A percentile compares a stretch with the other conserved stretches of the same genome.
phyloP scores from a whole-genome alignment of 2,113 vertebrate genomes.

The Aspiorhynchus laticeps region DNA sequence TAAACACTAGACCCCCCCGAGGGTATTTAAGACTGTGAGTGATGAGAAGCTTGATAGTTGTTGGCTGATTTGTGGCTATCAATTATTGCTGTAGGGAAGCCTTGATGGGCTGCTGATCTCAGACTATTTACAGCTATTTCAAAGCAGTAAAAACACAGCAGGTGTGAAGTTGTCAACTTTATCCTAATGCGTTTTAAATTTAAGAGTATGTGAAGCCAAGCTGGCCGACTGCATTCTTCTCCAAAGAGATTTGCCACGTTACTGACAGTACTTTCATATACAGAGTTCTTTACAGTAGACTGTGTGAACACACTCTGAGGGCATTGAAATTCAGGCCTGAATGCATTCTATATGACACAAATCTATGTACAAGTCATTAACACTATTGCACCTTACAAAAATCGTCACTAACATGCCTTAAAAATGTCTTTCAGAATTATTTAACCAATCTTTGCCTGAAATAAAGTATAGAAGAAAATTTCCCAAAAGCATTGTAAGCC shows the following conservation, averaged over 20 bases:
- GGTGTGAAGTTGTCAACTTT: slow-evolving; percentile 30
- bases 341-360: not conserved
- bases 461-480: too few species aligned
- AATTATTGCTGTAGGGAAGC: slow-evolving; percentile 50
- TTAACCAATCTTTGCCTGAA: too few species aligned
- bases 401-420: not conserved
- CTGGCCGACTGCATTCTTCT: not conserved
- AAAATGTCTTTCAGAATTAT: not conserved
- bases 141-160: slow-evolving; percentile 33
- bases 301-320: not conserved
- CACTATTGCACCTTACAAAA: not conserved
- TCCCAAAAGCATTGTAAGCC: too few species aligned
- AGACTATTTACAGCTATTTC: slow-evolving; percentile 39
- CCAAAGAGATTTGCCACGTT: not conserved
- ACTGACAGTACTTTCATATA: not conserved
- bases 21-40: slow-evolving; percentile 7
- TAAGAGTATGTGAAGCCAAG: not conserved
- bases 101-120: slow-evolving; percentile 47
- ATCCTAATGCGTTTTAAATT: not conserved
- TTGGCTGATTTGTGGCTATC: slow-evolving; percentile 41
- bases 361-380: not conserved
- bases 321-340: not conserved
- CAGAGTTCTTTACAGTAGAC: not conserved
- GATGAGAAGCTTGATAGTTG: slow-evolving; percentile 44
- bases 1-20: not conserved